Conservation (phyloP, 2,113 vertebrate species). For the Promerops cafer region DNA sequence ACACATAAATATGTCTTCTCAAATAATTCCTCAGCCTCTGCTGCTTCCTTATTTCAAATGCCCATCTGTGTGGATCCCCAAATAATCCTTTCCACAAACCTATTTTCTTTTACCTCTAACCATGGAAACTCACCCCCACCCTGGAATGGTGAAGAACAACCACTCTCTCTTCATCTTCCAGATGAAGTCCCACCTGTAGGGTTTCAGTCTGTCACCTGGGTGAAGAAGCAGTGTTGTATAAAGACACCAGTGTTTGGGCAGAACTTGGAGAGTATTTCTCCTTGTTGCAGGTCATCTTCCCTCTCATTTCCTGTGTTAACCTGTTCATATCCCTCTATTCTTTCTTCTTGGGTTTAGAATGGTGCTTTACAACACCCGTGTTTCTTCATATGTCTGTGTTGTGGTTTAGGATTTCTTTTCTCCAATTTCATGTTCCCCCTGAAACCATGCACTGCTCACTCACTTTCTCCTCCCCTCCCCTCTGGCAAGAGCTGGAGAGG, state of each 20-base stretch:
- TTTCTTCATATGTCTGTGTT: neutral
- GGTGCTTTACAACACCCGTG: neutral
- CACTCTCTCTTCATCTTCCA: neutral
- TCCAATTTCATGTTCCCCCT: neutral
- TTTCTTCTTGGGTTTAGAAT: neutral
- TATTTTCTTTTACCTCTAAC: neutral
- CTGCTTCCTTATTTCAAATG: neutral
- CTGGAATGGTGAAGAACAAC: neutral
- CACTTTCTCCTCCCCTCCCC: neutral
- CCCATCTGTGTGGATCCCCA: neutral
- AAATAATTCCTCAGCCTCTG: neutral
- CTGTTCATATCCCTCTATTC: neutral
- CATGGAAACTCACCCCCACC: neutral
- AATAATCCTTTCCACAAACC: neutral
- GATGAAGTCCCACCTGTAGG: neutral
- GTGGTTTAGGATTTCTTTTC: neutral
- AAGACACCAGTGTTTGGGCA: rapidly evolving
- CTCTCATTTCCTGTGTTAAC: neutral
- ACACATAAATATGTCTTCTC: neutral
- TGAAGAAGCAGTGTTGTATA: neutral
- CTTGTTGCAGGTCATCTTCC: neutral
- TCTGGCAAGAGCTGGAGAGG: neutral
- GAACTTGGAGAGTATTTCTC: neutral
- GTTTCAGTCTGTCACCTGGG: neutral
- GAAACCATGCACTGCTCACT: rapidly evolving